Evolutionary conservation across 1,140 invertebrate genomes (phyloP).

Genomic region (Drosophila elegans): DNA sequence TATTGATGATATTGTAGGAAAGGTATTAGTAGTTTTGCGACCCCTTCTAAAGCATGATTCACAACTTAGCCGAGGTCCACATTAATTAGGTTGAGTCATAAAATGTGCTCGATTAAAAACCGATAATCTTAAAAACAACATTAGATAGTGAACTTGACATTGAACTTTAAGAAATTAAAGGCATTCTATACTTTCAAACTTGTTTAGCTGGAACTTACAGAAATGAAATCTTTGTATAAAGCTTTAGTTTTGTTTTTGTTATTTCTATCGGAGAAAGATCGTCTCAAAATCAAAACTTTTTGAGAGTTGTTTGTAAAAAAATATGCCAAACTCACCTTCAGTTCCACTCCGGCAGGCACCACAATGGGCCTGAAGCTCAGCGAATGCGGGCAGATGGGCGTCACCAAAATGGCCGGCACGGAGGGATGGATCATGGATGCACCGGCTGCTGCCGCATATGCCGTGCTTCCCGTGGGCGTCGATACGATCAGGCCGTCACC

Average conservation of each 20-base stretch:
- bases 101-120: neutral
- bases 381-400: slow-evolving; percentile 98
- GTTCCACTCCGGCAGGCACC: slow-evolving; percentile 97
- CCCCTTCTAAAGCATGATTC: neutral
- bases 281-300: no score
- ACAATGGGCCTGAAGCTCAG: slow-evolving; percentile 97
- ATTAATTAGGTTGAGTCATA: slow-evolving; percentile 11
- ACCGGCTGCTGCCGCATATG: slow-evolving; percentile 98
- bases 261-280: no score
- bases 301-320: neutral
- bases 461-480: slow-evolving; percentile 98
- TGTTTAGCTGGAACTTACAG: no score
- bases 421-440: slow-evolving; percentile 99
- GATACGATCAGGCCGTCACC: slow-evolving; percentile 97
- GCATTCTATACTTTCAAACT: no score
- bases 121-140: neutral
- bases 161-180: no score
- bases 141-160: neutral
- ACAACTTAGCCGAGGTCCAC: neutral
- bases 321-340: slow-evolving; percentile 89
- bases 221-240: no score
- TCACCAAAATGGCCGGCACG: slow-evolving; percentile 98
- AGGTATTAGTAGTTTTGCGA: neutral
- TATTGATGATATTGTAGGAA: neutral
- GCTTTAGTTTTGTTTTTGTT: no score